Evolutionary conservation across 2,113 vertebrate species (phyloP), one percentile per base, ranked within the genome.

Genomic region (Pteropus alecto): DNA sequence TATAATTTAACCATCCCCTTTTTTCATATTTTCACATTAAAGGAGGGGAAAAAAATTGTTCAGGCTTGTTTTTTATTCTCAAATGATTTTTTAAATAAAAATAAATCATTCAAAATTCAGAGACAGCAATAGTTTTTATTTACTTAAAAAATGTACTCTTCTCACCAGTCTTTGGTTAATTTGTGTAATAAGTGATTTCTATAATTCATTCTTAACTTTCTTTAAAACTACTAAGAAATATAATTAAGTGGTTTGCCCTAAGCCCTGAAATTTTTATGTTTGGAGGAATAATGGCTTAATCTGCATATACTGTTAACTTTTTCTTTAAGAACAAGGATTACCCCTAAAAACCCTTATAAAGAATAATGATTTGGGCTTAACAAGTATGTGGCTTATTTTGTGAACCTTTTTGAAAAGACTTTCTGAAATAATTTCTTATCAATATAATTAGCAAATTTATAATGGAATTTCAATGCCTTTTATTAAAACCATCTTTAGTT

Each of bases 81-180:
- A 93, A 81, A 56, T 56, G 48, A 56, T 68, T 93, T 94, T 46
- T 71, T 74, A 61, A 79, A 84, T 84, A 58, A 90, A 19, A 95
- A 79, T 78, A 83, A 83, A 84, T 87, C 51, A 60, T 35, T 90
- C 35, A 86, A 76, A 93, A 63, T 78, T 84, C 78, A 87, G 79
- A 83, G 41, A 68, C 33, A 18, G 54, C 24, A 65, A 0, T 83
- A 21, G 2, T 82, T 73, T 89, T 71, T 77, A n/a, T 65, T 79
- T 95, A 13, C 30, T 38, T 51, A 78, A 41, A 38, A 38, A 30
- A 73, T 65, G 26, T 94, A 35, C 26, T 89, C 24, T 77, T n/a
- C 3, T 67, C 28, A 67, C 8, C 83, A 71, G 8, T 22, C 67
- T 94, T 12, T 82, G 7, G 38, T 87, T 70, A 67, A 60, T 78